These are phyloP conservation scores for Acleris emargana DNA, from an alignment of 2,888 invertebrate genomes.

Conservation along the genomic window DNA sequence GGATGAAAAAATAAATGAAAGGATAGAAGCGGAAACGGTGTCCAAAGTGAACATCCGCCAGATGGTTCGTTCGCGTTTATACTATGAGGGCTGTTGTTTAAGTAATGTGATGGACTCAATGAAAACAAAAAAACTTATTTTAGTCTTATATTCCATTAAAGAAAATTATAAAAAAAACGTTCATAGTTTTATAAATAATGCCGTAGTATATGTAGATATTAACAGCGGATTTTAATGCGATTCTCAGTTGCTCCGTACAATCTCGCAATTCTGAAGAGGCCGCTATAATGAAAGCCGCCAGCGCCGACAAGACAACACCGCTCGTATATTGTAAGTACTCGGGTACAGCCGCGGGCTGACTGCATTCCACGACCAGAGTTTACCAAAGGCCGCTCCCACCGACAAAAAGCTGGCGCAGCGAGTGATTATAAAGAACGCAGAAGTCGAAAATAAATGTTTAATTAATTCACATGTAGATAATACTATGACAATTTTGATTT, in stretches of 20 bases:
- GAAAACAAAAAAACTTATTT: slow-evolving; percentile 21
- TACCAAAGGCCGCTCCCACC: slow-evolving; percentile 45
- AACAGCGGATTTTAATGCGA: slow-evolving; percentile 24
- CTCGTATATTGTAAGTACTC: slow-evolving; percentile 53
- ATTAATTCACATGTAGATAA: too few relatives aligned
- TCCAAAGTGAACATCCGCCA: slow-evolving; percentile 81
- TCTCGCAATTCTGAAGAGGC: slow-evolving; percentile 44
- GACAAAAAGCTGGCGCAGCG: slow-evolving; percentile 29
- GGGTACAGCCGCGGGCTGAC: slow-evolving; percentile 48
- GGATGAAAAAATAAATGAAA: slow-evolving; percentile 72
- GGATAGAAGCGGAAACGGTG: slow-evolving; percentile 74
- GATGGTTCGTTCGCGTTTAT: slow-evolving; percentile 65
- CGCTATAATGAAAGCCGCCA: slow-evolving; percentile 49
- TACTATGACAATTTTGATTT: too few relatives aligned
- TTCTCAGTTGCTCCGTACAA: slow-evolving; percentile 38
- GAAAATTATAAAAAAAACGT: not conserved
- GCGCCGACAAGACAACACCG: slow-evolving; percentile 45
- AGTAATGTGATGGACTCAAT: slow-evolving; percentile 30
- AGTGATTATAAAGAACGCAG: slow-evolving; percentile 24
- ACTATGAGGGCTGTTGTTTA: slow-evolving; percentile 28
- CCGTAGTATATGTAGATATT: slow-evolving; percentile 3
- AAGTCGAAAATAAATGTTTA: not conserved
- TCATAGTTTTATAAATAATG: too few relatives aligned
- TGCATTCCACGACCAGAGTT: slow-evolving; percentile 52
- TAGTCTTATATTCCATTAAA: slow-evolving; percentile 1